phyloP scores from a whole-genome alignment of 2,888 invertebrate species.

The Eristalinus sepulchralis region DNA sequence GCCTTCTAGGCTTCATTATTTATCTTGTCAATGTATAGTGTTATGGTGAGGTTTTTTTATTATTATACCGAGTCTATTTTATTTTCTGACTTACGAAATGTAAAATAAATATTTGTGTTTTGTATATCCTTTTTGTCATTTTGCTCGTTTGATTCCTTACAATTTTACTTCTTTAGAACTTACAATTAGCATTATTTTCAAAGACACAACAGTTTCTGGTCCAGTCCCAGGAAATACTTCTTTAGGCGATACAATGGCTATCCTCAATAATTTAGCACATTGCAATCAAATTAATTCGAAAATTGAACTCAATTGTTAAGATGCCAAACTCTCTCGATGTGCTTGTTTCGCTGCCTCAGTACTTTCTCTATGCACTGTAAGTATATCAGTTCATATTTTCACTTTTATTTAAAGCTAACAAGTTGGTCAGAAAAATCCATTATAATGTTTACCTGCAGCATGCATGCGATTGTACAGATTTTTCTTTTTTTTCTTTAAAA shows the following conservation, averaged over 20 bases:
- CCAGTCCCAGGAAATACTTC: constrained; percentile 81
- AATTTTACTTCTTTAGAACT: constrained; percentile 71
- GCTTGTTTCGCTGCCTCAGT: constrained; percentile 72
- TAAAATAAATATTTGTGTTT: constrained; percentile 71
- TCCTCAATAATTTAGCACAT: constrained; percentile 78
- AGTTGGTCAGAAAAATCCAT: constrained; percentile 56
- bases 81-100: constrained; percentile 67
- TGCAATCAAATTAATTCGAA: constrained; percentile 73
- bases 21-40: constrained; percentile 46
- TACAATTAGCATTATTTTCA: constrained; percentile 75
- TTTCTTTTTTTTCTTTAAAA: constrained; percentile 80
- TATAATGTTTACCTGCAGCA: constrained; percentile 76
- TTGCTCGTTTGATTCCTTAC: constrained; percentile 67
- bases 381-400: constrained; percentile 71
- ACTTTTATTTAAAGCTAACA: constrained; percentile 71
- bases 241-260: constrained; percentile 69
- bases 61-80: constrained; percentile 55
- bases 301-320: constrained; percentile 71
- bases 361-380: constrained; percentile 75
- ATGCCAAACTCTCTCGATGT: constrained; percentile 71
- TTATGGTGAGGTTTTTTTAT: constrained; percentile 42
- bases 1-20: constrained; percentile 63
- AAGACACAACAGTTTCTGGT: constrained; percentile 82
- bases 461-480: constrained; percentile 79
- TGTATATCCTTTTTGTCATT: constrained; percentile 68